Evolutionary conservation across 2,888 invertebrate species (phyloP).

Genomic region (Nesidiocoris tenuis): DNA sequence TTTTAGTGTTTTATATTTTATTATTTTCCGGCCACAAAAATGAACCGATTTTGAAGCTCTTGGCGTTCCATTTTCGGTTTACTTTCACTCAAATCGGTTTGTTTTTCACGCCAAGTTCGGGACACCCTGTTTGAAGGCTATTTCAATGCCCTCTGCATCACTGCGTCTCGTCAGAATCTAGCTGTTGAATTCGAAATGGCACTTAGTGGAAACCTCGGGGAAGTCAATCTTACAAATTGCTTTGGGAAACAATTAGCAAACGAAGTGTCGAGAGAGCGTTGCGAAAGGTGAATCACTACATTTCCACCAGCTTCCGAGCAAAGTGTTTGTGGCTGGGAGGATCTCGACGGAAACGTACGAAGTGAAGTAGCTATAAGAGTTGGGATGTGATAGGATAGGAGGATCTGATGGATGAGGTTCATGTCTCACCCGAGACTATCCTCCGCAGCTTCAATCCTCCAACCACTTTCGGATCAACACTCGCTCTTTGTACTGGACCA

Average conservation of each 20-base stretch:
- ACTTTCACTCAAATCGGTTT: no score
- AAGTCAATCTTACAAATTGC: background rate
- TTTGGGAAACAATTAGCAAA: constrained; percentile 27
- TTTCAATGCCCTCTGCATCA: no score
- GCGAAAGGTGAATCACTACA: constrained; percentile 29
- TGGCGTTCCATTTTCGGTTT: no score
- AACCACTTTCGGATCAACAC: constrained; percentile 21
- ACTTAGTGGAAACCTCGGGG: no score
- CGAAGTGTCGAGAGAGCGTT: constrained; percentile 27
- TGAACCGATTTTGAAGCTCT: no score
- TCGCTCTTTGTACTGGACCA: constrained; percentile 31
- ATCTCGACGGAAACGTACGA: background rate
- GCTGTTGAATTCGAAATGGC: no score
- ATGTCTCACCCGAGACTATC: constrained; percentile 26
- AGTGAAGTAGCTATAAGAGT: background rate
- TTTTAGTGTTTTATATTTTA: no score
- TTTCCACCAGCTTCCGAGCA: constrained; percentile 13
- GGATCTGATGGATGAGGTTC: constrained; percentile 33
- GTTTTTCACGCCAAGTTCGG: no score
- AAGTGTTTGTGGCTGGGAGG: background rate
- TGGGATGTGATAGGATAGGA: background rate
- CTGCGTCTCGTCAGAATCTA: no score
- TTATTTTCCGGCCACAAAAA: no score
- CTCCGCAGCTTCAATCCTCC: constrained; percentile 3
- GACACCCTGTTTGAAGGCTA: no score